Evolutionary conservation across 2,888 invertebrate species (phyloP), one percentile per base, ranked within the genome.

Genomic region (Epistrophe grossulariae): DNA sequence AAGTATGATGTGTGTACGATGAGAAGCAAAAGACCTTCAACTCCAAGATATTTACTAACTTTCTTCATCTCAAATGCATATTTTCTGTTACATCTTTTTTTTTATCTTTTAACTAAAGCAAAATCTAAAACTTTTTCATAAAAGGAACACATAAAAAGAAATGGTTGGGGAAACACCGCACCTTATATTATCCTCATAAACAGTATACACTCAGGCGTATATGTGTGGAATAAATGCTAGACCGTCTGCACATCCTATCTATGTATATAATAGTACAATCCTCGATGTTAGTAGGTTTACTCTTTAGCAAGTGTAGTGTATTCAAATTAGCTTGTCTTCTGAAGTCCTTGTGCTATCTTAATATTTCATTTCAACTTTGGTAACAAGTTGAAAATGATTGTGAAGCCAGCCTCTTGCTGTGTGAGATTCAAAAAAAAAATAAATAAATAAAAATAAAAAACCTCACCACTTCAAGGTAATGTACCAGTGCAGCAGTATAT

Each of bases 281-380:
- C 50, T 40, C 40, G 38, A 50, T 50, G 17, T 8, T 66, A 48
- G 70, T 24, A 40, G 70, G 52, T 40, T 68, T 55, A 55, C 70
- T 83, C 73, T 79, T 66, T 66, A 83, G 83, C 72, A 59, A 60
- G 73, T 83, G 66, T 60, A 83, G 59, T 73, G 83, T 79, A 83
- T 79, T 83, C 68, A 79, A 83, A 79, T 83, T 73, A 79, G 79
- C 79, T 79, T 79, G 79, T 73, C 79, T 83, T 83, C 68, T 24
- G 43, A 50, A 83, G 79, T 79, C 78, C 82, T 78, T 82, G 78
- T 82, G 50, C 82, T 82, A 78, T 62, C 78, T 66, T 72, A 79
- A 83, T 83, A 83, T 83, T 83, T 83, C 83, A 79, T 83, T 73
- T 83, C 55, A 79, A 83, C 83, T 83, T 79, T 50, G 73, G 73